Conservation (phyloP, 1,140 invertebrate species). For the fruit fly (Drosophila melanogaster) region DNA sequence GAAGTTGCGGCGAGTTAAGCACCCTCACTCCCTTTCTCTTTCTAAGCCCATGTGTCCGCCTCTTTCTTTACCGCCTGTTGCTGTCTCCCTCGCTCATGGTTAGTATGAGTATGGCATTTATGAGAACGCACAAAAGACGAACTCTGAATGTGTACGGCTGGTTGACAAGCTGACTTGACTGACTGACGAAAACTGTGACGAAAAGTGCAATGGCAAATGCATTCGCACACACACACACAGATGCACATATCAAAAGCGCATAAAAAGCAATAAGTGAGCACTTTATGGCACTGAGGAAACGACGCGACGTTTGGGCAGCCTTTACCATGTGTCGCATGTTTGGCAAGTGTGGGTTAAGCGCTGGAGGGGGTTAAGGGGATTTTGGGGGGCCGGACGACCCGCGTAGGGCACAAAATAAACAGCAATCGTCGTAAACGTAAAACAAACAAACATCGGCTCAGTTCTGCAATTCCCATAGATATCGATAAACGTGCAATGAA, state of each 20-base stretch:
- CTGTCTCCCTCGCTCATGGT: background rate
- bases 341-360: conserved; percentile 14
- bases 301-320: conserved; percentile 58
- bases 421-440: conserved; percentile 54
- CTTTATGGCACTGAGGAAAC: conserved; percentile 71
- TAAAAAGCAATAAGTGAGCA: conserved; percentile 78
- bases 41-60: background rate
- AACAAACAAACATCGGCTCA: conserved; percentile 25
- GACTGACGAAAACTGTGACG: conserved; percentile 65
- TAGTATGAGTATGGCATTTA: conserved; percentile 40
- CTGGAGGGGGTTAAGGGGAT: background rate
- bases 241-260: conserved; percentile 68
- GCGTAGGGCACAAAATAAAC: conserved; percentile 47
- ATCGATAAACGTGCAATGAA: conserved; percentile 48
- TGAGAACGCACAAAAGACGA: conserved; percentile 62
- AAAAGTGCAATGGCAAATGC: conserved; percentile 75
- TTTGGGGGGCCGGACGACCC: background rate
- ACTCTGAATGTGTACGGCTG: conserved; percentile 50
- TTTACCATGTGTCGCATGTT: conserved; percentile 56
- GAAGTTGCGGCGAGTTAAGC: conserved; percentile 76
- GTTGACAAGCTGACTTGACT: conserved; percentile 57
- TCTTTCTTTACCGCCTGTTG: background rate
- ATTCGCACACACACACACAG: conserved; percentile 38
- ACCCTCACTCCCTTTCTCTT: conserved; percentile 36
- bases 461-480: conserved; percentile 18